Conservation (phyloP, 2,113 vertebrate genomes). For the Aplodontia rufa region DNA sequence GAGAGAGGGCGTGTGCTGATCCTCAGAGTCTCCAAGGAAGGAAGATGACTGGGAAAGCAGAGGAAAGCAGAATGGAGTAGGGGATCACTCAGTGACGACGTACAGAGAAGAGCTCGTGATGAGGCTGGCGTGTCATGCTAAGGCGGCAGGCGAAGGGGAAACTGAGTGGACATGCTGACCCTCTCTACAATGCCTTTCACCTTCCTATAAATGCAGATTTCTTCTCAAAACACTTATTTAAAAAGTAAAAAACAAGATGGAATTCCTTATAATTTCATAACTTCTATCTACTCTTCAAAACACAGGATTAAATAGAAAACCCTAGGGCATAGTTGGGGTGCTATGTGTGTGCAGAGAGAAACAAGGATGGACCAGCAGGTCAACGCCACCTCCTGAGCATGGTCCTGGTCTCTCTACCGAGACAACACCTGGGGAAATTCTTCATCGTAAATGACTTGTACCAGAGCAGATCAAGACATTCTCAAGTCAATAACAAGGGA, state of each 20-base stretch:
- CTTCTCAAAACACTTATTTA: not conserved
- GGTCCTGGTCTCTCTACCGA: too few relatives aligned
- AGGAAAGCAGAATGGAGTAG: not conserved
- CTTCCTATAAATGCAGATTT: not conserved
- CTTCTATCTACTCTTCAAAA: not conserved
- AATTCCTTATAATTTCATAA: not conserved
- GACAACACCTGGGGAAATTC: not conserved
- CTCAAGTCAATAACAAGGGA: not conserved
- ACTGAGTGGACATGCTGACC: not conserved
- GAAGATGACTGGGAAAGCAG: accelerated
- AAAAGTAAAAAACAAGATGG: not conserved
- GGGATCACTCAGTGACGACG: accelerated
- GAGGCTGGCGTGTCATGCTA: not conserved
- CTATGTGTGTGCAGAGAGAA: too few relatives aligned
- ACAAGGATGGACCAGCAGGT: too few relatives aligned
- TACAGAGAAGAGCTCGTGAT: not conserved
- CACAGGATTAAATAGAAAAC: too few relatives aligned
- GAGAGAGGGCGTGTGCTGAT: not conserved
- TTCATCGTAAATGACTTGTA: not conserved
- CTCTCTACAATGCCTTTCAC: too few relatives aligned
- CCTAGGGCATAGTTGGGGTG: too few relatives aligned
- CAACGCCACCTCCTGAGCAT: too few relatives aligned
- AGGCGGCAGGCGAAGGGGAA: not conserved
- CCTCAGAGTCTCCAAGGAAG: not conserved
- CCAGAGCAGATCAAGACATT: not conserved